Evolutionary conservation across 2,797 vertebrate species (phyloP), one percentile per base, ranked within the genome.

Genomic region (Brachymystax lenok): DNA sequence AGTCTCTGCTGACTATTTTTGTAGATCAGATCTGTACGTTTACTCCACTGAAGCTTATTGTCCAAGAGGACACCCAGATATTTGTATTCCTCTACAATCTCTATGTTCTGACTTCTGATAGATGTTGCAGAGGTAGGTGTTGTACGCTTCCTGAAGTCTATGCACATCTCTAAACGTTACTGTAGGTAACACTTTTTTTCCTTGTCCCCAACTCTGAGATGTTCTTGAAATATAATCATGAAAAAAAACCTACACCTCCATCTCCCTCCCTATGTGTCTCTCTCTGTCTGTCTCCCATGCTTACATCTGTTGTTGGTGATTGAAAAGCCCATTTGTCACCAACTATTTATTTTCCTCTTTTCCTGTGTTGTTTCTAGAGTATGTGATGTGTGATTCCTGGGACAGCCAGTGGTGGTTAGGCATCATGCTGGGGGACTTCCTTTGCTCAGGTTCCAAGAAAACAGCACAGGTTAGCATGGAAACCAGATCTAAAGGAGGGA

Each of bases 361-460:
- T 85, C 76, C 61, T 78, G 77, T 80, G 68, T 69, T 69, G 33
- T n/a, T 69, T 28, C 85, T 69, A 68, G 79, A 90, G 85, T 78
- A 82, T 88, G 79, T 87, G 86, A 89, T 88, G 88, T 91, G 84
- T 80, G 83, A 83, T 86, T 88, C 89, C 86, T 86, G 54, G 21
- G 89, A 87, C 84, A 89, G 86, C 76, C 86, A 84, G 77, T 74
- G 72, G 85, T 78, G 83, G 86, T 90, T 88, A 85, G 74, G 88
- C 86, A 90, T 91, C 86, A 82, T 86, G 83, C 84, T 68, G 78
- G 76, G 88, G 86, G 85, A 90, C 79, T 82, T 66, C 80, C 90
- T 91, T 88, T 89, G 85, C 91, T 90, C 85, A 69, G 80, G 84
- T 83, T 92, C 88, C 92, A 91, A 90, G 86, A 87, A 92, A 87